A percentile compares a stretch with the other conserved stretches of the same genome.
phyloP scores from a whole-genome alignment of 64 coral and sea anemone species.

The Acropora tenuis region DNA sequence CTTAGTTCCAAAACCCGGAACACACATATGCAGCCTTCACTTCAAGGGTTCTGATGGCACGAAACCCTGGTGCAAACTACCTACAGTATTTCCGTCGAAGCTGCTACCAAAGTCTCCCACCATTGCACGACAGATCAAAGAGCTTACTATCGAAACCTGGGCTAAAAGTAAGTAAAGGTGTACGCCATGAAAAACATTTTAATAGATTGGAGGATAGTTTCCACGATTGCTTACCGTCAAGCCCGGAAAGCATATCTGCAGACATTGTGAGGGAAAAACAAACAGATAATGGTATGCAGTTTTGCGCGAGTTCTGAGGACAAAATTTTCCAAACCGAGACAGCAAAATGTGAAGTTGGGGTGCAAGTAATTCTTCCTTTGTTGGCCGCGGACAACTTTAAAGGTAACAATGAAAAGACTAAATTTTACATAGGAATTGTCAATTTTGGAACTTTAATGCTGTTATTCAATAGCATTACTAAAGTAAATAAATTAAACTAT shows the following conservation, averaged over 20 bases:
- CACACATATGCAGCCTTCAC: conserved; percentile 7
- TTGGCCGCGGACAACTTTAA: conserved; percentile 44
- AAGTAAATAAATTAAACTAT: conserved; percentile 47
- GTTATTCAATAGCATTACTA: conserved; percentile 43
- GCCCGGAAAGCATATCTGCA: neutral
- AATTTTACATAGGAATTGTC: conserved; percentile 68
- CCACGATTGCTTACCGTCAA: conserved; percentile 1
- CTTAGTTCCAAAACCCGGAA: too few species aligned
- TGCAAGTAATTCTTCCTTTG: conserved; percentile 51
- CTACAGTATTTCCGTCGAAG: conserved; percentile 17
- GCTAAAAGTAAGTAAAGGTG: neutral
- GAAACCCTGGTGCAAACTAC: conserved; percentile 5
- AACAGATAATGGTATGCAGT: conserved; percentile 39
- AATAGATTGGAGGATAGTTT: conserved; percentile 16
- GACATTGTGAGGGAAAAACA: neutral
- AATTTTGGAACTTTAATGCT: conserved; percentile 74
- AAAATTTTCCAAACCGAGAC: conserved; percentile 3
- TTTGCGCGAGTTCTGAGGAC: neutral
- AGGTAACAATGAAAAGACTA: conserved; percentile 21
- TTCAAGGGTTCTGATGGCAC: conserved; percentile 28
- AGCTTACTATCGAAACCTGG: neutral
- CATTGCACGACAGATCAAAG: conserved; percentile 1
- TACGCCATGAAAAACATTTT: neutral
- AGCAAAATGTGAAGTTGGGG: conserved; percentile 39
- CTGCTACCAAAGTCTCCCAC: neutral